Evolutionary conservation across 2,888 invertebrate species (phyloP).

Genomic region (Leucoptera coffeella): DNA sequence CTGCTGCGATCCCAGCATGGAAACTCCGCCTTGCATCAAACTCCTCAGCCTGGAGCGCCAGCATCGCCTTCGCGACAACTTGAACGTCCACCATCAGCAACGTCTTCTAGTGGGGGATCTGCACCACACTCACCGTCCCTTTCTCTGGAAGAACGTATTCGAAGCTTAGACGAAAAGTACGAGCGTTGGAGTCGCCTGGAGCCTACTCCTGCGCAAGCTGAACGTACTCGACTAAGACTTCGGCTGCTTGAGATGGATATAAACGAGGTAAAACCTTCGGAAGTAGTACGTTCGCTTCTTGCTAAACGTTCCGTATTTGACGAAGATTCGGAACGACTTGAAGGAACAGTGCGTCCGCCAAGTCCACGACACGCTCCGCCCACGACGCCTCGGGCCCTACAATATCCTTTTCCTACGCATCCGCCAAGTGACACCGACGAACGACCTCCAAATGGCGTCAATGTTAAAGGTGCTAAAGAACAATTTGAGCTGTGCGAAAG

Average conservation of each 20-base stretch:
- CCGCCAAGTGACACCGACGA: slow-evolving; percentile 5
- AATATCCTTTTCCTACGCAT: slow-evolving; percentile 48
- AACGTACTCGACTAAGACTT: slow-evolving; percentile 59
- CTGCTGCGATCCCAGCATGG: slow-evolving; percentile 54
- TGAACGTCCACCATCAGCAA: slow-evolving; percentile 63
- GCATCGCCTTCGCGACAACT: slow-evolving; percentile 60
- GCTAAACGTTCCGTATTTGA: slow-evolving; percentile 93
- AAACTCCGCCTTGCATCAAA: slow-evolving; percentile 39
- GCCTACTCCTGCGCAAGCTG: slow-evolving; percentile 51
- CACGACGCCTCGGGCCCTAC: slow-evolving; percentile 47
- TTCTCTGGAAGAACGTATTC: slow-evolving; percentile 81
- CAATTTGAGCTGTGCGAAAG: too few relatives aligned
- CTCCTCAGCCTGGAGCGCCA: slow-evolving; percentile 42
- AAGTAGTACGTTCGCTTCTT: slow-evolving; percentile 86
- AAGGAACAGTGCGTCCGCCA: slow-evolving; percentile 77
- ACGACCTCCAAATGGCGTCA: too few relatives aligned
- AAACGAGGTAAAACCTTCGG: slow-evolving; percentile 82
- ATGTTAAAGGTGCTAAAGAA: too few relatives aligned
- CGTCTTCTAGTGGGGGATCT: slow-evolving; percentile 67
- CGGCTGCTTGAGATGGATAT: slow-evolving; percentile 75
- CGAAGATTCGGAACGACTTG: slow-evolving; percentile 88
- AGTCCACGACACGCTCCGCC: slow-evolving; percentile 38
- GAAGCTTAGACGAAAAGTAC: slow-evolving; percentile 88
- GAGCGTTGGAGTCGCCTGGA: slow-evolving; percentile 76
- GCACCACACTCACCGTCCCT: slow-evolving; percentile 68